Evolutionary conservation across 2,113 vertebrate genomes (phyloP), one percentile per base, ranked within the genome.

Genomic region (Andinoacara biseriatus): DNA sequence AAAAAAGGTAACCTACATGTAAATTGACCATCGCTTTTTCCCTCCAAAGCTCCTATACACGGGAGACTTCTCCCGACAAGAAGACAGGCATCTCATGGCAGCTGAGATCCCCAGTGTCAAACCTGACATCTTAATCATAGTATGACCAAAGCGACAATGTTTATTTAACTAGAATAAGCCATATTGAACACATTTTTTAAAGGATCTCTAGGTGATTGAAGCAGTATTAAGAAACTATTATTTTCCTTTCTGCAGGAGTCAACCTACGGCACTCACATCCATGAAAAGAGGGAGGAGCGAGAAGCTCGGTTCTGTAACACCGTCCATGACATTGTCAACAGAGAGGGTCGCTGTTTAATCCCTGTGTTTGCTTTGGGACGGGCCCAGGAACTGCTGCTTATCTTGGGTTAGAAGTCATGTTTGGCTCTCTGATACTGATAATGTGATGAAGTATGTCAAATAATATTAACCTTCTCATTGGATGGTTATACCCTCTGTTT

Each of bases 21-120:
- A 18, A 7, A 6, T 7, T 10, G 1, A 13, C 0, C 1, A 2
- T 49, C 8, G 63, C 4, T 40, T 82, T 72, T 49, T 35, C 31
- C 10, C 11, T 58, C 5, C 20, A 10, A 86, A 94, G 98, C 96
- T 99, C 79, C 94, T 99, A 76, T 99, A 99, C 78, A 99, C 98
- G 7, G 98, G 98, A 72, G 98, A 99, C 92, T 99, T 99, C 94
- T 99, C 98, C 77, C 96, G 98, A 79, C 98, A 99, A 89, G 98
- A 99, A 90, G 98, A 99, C 84, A 96, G 98, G 82, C 98, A 99
- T 86, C 95, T 99, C 58, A 99, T 99, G 98, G 98, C 98, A 76
- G 98, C 98, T 17, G 98, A 99, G 91, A 99, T 99, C 90, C 98
- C 98, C 40, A 99, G 98, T 65, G 97, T 99, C 91, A 99, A 99